Evolutionary conservation across 2,888 invertebrate species (phyloP), one percentile per base, ranked within the genome.

Genomic region (Clitarchus hookeri): DNA sequence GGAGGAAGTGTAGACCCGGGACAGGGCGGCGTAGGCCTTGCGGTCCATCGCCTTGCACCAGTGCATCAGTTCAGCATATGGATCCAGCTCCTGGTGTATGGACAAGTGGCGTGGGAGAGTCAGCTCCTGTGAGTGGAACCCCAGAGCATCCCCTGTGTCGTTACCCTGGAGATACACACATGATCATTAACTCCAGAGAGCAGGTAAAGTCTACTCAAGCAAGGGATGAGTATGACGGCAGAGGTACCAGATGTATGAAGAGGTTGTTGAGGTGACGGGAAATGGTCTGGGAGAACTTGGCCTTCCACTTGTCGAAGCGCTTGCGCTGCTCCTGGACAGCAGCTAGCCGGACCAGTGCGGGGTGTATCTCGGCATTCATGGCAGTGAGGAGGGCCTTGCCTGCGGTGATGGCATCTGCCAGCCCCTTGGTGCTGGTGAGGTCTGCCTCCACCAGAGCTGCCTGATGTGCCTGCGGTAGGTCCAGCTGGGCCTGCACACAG

Each of bases 181-280:
- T 27, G 27, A 12, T 12, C 44, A 26, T 79, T 79, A 11, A 79
- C 11, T 27, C 3, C 11, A 11, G 16, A 48, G 0, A 48, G 16
- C 48, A 13, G 12, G 48, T 48, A 48, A 11, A 11, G 48, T 8
- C 48, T 48, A 48, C 16, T 48, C 65, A 9, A 8, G 19, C 65
- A 65, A 23, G 65, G n/a, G 65, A n/a, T 6, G n/a, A 9, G 65
- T 23, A 19, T 23, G 65, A 11, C 11, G 8, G 48, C 16, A 48
- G 48, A 13, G 48, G 89, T 89, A 94, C 98, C 92, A 98, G 95
- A 92, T 99, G 98, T 90, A 98, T 97, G 89, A 99, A 98, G 85
- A 98, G 93, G 92, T 99, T 98, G 91, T 98, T 98, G 85, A 99
- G 93, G 91, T 99, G 98, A 27, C 98, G 94, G 87, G 96, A 96